Evolutionary conservation across 2,113 vertebrate genomes (phyloP), one percentile per base, ranked within the genome.

Genomic region (Rhipidura dahli): DNA sequence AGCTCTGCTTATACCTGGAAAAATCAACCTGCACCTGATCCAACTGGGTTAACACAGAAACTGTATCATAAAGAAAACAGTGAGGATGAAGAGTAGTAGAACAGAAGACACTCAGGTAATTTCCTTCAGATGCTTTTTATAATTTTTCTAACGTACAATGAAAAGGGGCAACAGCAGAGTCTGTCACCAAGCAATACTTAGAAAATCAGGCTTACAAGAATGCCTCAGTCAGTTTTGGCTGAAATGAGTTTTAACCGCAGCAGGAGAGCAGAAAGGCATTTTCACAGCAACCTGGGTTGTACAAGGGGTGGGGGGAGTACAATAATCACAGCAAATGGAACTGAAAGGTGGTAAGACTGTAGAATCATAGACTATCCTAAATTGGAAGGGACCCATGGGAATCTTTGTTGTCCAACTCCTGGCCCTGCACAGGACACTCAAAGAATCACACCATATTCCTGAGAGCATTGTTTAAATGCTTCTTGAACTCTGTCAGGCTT

Each of bases 341-440:
- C 51, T 79, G 53, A 50, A 66, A 59, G 10, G 10, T 50, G 35
- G 22, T 35, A 65, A 79, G 35, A 83, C 22, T 59, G 21, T 42
- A 50, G 21, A 50, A 31, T 68, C 21, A 37, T 15, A 37, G 31
- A 42, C 31, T 76, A 86, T 42, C 31, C 26, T 50, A 42, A 59
- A 60, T 7, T 68, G 21, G 31, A 77, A 59, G 27, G 13, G 21
- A 31, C 17, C 5, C 9, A 27, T 7, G 50, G 31, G 53, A 19
- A 37, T 44, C 13, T 68, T 35, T 0, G 0, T 37, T 31, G 17
- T 86, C 17, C 21, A 31, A 1, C 6, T 59, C 20, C 27, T 59
- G 27, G 44, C 7, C 61, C 31, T 51, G 22, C 21, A 37, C 11
- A 31, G 27, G 14, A 86, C 9, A 59, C 17, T 61, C 49, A 27